Evolutionary conservation across 2,888 invertebrate genomes (phyloP).

Genomic region (Pollenia griseotomentosa): DNA sequence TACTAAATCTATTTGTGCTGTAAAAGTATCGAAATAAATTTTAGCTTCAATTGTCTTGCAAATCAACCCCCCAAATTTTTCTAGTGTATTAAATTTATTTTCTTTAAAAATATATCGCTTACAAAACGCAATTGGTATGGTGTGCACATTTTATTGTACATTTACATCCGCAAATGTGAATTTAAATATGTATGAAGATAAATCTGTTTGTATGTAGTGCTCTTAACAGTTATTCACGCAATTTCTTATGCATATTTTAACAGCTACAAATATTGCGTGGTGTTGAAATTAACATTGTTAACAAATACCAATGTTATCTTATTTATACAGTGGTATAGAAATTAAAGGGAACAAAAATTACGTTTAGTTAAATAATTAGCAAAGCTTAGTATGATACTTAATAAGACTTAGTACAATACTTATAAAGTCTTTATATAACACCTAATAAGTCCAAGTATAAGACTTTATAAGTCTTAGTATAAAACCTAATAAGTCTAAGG

Average conservation of each 20-base stretch:
- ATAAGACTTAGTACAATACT: too few relatives aligned
- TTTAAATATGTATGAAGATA: constrained; percentile 8
- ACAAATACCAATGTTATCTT: constrained; percentile 16
- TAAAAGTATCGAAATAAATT: too few relatives aligned
- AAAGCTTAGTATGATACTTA: too few relatives aligned
- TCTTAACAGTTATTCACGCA: constrained; percentile 53
- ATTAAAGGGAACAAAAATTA: background rate
- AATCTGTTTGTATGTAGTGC: constrained; percentile 11
- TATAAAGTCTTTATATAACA: too few relatives aligned
- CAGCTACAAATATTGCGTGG: constrained; percentile 23
- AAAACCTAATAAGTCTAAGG: too few relatives aligned
- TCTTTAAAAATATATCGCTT: constrained; percentile 37
- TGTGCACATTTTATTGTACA: constrained; percentile 24
- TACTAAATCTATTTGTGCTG: too few relatives aligned
- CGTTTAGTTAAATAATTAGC: too few relatives aligned
- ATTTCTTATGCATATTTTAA: constrained; percentile 49
- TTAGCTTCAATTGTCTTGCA: too few relatives aligned
- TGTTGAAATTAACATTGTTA: constrained; percentile 65
- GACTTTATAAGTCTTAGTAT: too few relatives aligned
- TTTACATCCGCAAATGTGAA: constrained; percentile 10
- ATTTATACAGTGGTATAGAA: background rate
- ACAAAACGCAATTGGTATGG: constrained; percentile 48
- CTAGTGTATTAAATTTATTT: background rate
- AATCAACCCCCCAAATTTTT: too few relatives aligned
- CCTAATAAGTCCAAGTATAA: too few relatives aligned